Conservation (phyloP, 2,888 invertebrate genomes). For the Nomada ferruginata region DNA sequence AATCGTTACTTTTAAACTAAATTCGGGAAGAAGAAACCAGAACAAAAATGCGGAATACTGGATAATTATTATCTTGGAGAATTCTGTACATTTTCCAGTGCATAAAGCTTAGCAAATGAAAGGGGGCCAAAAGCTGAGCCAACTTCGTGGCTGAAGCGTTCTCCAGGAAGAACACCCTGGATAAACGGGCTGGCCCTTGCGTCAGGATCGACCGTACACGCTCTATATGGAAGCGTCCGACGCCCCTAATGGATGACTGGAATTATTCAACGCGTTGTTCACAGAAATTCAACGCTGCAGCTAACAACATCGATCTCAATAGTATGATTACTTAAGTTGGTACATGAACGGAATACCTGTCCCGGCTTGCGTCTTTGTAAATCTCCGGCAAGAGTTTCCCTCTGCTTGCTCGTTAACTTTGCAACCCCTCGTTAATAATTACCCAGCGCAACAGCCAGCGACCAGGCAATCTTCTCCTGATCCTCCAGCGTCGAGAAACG, state of each 20-base stretch:
- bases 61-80: background rate
- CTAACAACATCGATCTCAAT: conserved; percentile 34
- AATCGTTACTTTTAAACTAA: too few relatives aligned
- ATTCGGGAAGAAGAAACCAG: too few relatives aligned
- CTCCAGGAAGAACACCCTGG: background rate
- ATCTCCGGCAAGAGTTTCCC: conserved; percentile 37
- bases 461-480: conserved; percentile 13
- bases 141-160: too few relatives aligned
- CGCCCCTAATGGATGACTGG: conserved; percentile 36
- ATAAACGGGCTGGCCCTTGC: background rate
- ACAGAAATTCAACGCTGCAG: conserved; percentile 29
- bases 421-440: conserved; percentile 43
- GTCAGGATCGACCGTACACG: too few relatives aligned
- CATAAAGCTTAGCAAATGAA: background rate
- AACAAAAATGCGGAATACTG: background rate
- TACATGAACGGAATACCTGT: conserved; percentile 26
- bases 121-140: too few relatives aligned
- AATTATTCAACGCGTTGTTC: conserved; percentile 49
- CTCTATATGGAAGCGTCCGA: background rate
- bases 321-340: conserved; percentile 48
- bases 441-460: conserved; percentile 7
- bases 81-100: background rate
- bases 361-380: conserved; percentile 34
- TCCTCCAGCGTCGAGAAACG: background rate
- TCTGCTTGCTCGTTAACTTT: conserved; percentile 39